Base-by-base conservation (phyloP, 2,888 invertebrate genomes). In the Trissolcus japonicus region DNA sequence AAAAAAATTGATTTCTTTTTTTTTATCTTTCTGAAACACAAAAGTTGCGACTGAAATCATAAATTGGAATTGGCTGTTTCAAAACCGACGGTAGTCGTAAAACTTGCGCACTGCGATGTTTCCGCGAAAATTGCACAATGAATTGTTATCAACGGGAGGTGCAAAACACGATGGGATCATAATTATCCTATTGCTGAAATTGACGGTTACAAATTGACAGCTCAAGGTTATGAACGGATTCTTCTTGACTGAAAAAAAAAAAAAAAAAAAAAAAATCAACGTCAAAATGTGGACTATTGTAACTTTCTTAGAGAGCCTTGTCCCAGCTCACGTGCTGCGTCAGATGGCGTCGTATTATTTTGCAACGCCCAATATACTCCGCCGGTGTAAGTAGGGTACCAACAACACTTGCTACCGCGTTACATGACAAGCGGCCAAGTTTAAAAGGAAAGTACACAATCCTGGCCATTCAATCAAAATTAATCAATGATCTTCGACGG, bases 301-400 rank as follows among this genome's bases (percentile, higher is more conserved):
- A 71, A 76, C 76, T 76, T 77, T 77, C 76, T 77, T 77, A 77
- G 72, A 77, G 76, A 77, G 67, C 61, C 76, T 57, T 72, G 72
- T 72, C 76, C 76, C 56, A 77, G 76, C 76, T 77, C 76, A 77
- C 76, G 76, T 72, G 76, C 76, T 60, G 63, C 68, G 72, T 72
- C 72, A 77, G 72, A 53, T 77, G 76, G 76, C 76, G 72, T 77
- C 62, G 71, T 72, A 76, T 76, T 76, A 72, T 72, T 76, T 71
- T 67, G 62, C 62, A 76, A 76, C 71, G 76, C 72, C 72, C 63
- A 76, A 76, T 76, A 48, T 69, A 75, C 65, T 50, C 9, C 41
- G 21, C 57, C 6, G 46, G 14, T 6, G 48, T 76, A 76, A 76
- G 76, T 76, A 76, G 76, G 76, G 56, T 76, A 76, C 71, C 71